Base-by-base conservation (phyloP, 1,140 invertebrate genomes). In the Propsilocerus akamusi region DNA sequence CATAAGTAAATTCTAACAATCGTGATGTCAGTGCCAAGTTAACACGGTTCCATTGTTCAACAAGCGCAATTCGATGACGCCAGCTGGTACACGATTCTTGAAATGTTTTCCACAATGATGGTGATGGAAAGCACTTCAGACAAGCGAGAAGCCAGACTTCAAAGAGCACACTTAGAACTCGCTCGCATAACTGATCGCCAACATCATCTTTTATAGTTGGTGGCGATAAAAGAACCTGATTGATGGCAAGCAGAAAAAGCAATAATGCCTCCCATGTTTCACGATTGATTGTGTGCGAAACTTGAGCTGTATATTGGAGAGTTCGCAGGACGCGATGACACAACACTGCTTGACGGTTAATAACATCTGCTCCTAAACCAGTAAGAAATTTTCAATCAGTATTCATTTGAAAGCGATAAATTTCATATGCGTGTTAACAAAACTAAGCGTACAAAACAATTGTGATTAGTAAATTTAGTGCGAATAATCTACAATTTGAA, bases 101-200 rank as follows among this genome's bases (percentile, higher is more conserved):
- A 51, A 98, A 72, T 3, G 94, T 97, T 67, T 93, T 91, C 94
- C 94, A 97, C 54, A 96, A 69, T 6, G 90, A 86, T 10, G 94
- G 92, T 5, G 90, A 85, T 11, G 92, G 93, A 69, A 74, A 75
- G 64, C 83, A 94, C 49, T 83, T 80, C 47, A 77, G 80, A 64
- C 93, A 97, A 1, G 92, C 89, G 20, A 94, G 67, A 22, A 97
- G 69, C 93, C 93, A 97, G 1, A 97, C 82, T 69, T 97, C 90
- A 65, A 97, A 88, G 14, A 98, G 72, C 24, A 95, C 92, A 52
- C 85, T 88, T 6, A 98, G 69, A 26, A 97, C 88, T 46, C 94
- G 68, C 63, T 97, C 90, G 66, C 91, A 95, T 20, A 98, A 68
- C 59, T 97, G 90, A 62, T 95, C 91, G 0, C 91, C 91, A 46